Evolutionary conservation across 2,797 vertebrate genomes (phyloP), one percentile per base, ranked within the genome.

Genomic region (Pseudopleuronectes americanus): DNA sequence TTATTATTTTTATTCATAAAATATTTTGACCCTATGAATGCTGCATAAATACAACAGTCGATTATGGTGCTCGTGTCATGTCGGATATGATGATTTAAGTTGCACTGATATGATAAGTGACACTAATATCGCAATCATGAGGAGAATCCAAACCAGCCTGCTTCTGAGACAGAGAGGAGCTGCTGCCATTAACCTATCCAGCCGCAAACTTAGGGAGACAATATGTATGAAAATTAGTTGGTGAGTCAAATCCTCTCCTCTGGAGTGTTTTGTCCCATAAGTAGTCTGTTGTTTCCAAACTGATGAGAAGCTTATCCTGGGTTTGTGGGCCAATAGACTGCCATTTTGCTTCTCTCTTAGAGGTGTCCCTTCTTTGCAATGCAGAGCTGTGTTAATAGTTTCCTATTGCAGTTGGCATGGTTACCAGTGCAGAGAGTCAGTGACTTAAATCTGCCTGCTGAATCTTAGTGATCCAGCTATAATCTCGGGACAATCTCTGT

Each of bases 271-370:
- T 86, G 85, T 88, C 87, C 84, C 76, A 76, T 84, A 90, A 81
- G 84, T 79, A 87, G 78, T 64, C 80, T 78, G 76, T 87, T 87
- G 86, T 86, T 92, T 84, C 72, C 80, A 69, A 87, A 88, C 83
- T 94, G 93, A 94, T 94, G 93, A 93, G 88, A 85, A 81, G 90
- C 91, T 94, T 94, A 93, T 86, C 77, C 74, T 47, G 88, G 90
- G 84, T 87, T 86, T 89, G 80, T 62, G 70, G 85, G 72, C 83
- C 84, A 77, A 90, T 84, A 85, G 86, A 79, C 70, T 87, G 76
- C 73, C 82, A 74, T 91, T 90, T 83, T 82, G 76, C 71, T 65
- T 83, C 75, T 87, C 83, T 74, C 48, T 41, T 48, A 47, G 68
- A 83, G 70, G 65, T 77, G 79, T 86, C 75, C 82, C 68, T 83